Percentiles rank a stretch among this genome's conserved stretches.
These are phyloP conservation scores for Harpagifer antarcticus DNA, from an alignment of 2,797 vertebrate genomes.

Conservation along the genomic window DNA sequence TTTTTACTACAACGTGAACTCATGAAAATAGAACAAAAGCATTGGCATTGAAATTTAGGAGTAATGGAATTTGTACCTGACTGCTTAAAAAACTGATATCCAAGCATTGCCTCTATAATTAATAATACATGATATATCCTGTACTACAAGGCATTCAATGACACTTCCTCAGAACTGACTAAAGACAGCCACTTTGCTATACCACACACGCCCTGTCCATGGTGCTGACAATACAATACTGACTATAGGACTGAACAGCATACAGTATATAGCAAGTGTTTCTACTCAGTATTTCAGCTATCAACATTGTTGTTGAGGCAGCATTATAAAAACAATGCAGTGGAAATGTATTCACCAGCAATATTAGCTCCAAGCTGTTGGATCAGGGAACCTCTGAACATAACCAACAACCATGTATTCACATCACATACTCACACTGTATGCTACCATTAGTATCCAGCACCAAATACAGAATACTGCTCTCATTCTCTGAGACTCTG, in stretches of 20 bases:
- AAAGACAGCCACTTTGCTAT: too few species aligned
- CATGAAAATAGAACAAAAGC: background rate
- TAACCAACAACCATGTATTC: background rate
- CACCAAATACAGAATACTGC: background rate
- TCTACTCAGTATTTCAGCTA: background rate
- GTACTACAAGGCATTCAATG: background rate
- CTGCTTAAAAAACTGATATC: background rate
- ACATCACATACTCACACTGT: background rate
- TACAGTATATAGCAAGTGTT: too few species aligned
- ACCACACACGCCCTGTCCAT: constrained; percentile 52
- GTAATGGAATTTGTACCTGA: background rate
- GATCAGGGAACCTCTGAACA: background rate
- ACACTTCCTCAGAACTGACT: background rate
- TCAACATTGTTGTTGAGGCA: background rate
- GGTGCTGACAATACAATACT: constrained; percentile 53
- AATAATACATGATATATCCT: background rate
- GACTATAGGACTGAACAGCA: background rate
- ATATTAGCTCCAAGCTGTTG: background rate
- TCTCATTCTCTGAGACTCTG: background rate
- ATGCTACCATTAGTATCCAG: background rate
- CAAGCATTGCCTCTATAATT: background rate
- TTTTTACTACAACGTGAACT: background rate
- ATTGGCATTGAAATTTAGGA: background rate
- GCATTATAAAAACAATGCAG: background rate
- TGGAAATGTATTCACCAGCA: background rate